These are phyloP conservation scores for Eristalis tenax DNA, from an alignment of 2,888 invertebrate genomes.

Conservation along the genomic window DNA sequence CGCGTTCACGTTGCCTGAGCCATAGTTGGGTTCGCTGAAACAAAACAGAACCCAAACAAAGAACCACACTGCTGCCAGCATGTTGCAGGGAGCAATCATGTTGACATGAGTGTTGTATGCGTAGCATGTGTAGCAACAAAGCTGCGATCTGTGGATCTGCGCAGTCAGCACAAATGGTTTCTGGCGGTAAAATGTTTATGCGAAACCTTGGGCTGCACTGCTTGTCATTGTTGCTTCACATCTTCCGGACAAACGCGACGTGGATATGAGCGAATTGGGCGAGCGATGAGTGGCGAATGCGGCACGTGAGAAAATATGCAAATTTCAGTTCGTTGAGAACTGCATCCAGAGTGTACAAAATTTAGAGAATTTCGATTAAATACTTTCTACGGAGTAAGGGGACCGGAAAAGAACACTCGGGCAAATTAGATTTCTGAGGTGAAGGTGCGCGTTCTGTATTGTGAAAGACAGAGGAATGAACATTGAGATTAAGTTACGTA, in stretches of 20 bases:
- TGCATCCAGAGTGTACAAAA: neutral
- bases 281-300: constrained; percentile 6
- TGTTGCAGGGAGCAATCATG: constrained; percentile 39
- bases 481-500: no score
- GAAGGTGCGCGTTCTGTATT: no score
- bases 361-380: neutral
- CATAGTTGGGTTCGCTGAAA: constrained; percentile 4
- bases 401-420: no score
- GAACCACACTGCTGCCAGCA: constrained; percentile 10
- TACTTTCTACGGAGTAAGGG: neutral
- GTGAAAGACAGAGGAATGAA: no score
- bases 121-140: constrained; percentile 32
- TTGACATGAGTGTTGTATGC: neutral
- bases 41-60: neutral
- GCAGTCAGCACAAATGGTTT: constrained; percentile 28
- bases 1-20: constrained; percentile 1
- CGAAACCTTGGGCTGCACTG: constrained; percentile 39
- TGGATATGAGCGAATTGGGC: constrained; percentile 5
- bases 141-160: constrained; percentile 35
- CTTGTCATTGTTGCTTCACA: constrained; percentile 18
- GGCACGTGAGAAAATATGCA: constrained; percentile 55
- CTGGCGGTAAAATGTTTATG: constrained; percentile 10
- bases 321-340: neutral
- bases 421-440: no score
- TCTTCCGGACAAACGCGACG: constrained; percentile 33